Base-by-base conservation (phyloP, 2,888 invertebrate species). In the Thereva unica region DNA sequence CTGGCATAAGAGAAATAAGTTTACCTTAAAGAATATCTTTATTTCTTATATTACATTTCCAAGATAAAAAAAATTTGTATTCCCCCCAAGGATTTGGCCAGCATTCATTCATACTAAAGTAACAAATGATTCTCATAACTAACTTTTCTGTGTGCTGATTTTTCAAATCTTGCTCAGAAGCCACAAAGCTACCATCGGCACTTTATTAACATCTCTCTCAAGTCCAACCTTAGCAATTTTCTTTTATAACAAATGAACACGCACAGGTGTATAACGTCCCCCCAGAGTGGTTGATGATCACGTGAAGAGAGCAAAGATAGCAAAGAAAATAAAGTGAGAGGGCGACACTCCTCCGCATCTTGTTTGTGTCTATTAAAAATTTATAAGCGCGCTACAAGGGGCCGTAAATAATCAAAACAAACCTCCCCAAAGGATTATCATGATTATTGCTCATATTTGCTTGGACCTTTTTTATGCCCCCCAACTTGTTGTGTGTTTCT, bases 361-460 rank as follows among this genome's bases (percentile, higher is more conserved):
- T 50, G 37, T 38, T 10, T 23, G 38, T n/a, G 37, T 40, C n/a
- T 41, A 61, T 64, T 64, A 53, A 64, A 64, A 64, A 64, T 64
- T 64, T 64, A 64, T 64, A 47, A 12, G 40, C 38, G 35, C 40
- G 52, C 35, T 57, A 56, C 50, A 41, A 66, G 57, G 50, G 53
- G 54, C 59, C 70, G 66, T 68, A 70, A 70, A 69, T 70, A 69
- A 70, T 70, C 70, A 70, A 70, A 70, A 69, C 69, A 68, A 68
- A 68, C 67, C 67, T 68, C 68, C 71, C 69, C 63, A 54, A 68
- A 52, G 69, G 69, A 71, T 68, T 68, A 71, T 71, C 68, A 69
- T 70, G 52, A 71, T 71, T 67, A 68, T 69, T 69, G 64, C 64
- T 67, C 57, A 57, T 64, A 64, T 64, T 63, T 56, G 35, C 54